Base-by-base conservation (phyloP, 2,113 vertebrate species). In the Oriolus oriolus region DNA sequence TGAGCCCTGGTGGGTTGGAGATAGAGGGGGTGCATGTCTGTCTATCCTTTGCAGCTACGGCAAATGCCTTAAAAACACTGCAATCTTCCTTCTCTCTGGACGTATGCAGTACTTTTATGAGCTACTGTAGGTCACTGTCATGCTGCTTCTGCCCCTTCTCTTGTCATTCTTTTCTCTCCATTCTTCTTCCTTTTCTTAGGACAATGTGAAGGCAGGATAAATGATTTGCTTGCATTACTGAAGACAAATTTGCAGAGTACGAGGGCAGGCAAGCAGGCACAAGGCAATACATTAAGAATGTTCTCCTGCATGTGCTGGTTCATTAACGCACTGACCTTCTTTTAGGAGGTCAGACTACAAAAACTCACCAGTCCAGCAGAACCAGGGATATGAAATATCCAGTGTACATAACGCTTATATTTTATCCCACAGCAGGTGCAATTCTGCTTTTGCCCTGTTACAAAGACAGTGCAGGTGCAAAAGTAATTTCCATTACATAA, bases 51-150 rank as follows among this genome's bases (percentile, higher is more conserved):
- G 50, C 53, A 59, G 22, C 11, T 59, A 31, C 64, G 30, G 11
- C 15, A 59, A 53, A 54, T 20, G 49, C 9, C 53, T 69, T 61
- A 73, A 69, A 83, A 89, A 16, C 23, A 80, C 7, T 7, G 22
- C 68, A 68, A 80, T 3, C 5, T 77, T 84, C 21, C 17, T 87
- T 61, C 37, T 33, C 21, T 50, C 44, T 50, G 28, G 27, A 76
- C 11, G 13, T 18, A 31, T 0, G 1, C 1, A 2, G 20, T 8
- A 11, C 16, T 53, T 81, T 14, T 11, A 17, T 37, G 39, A 89
- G 16, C 33, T n/a, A 49, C 39, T 8, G 3, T 10, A 16, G 22
- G 21, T 24, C 70, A 44, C 35, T 61, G 28, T 50, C 28, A 27
- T 6, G 30, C 28, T 65, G 45, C 5, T 37, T 10, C n/a, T 21